Base-by-base conservation (phyloP, 2,113 vertebrate species). In the Sceloporus undulatus region DNA sequence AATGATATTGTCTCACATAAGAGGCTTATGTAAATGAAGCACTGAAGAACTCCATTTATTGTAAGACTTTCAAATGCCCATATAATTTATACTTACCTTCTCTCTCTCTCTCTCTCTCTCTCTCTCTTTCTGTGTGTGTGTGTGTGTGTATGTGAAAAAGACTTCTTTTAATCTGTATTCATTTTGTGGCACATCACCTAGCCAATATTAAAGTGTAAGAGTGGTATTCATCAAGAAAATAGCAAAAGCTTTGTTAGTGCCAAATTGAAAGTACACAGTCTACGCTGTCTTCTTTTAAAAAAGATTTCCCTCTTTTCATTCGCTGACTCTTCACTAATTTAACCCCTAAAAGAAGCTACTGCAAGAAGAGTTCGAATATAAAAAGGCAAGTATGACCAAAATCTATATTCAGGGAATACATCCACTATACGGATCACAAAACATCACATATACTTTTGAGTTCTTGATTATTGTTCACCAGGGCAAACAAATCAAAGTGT, bases 1-100 rank as follows among this genome's bases (percentile, higher is more conserved):
- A 94, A 95, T 90, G 91, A 88, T 89, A 90, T 91, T 95, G 85
- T 94, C 87, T 91, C 93, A 68, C 70, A 88, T 94, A 93, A 90
- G 84, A 87, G 95, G 85, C 87, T 92, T 96, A 90, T 93, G 93
- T 90, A 90, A 95, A 93, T 83, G 88, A 38, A 90, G 62, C 38
- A 79, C 91, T 84, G 79, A 68, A 90, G 78, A 94, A 75, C 73
- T 93, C 42, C 86, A 91, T 88, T 95, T 92, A 86, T 91, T 91
- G 88, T 89, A 90, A 94, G 94, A 88, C 89, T 94, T 94, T 95
- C 85, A 90, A 93, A 90, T 91, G 90, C 82, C 71, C 84, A 92
- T 88, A 92, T 82, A 90, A 94, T 93, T 88, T 81, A 87, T 29
- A 29, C 87, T 81, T 79, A 34, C 59, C 59, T 14, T 4, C 13